phyloP scores from a whole-genome alignment of 2,797 vertebrate genomes.

The Sebastes steindachneri region DNA sequence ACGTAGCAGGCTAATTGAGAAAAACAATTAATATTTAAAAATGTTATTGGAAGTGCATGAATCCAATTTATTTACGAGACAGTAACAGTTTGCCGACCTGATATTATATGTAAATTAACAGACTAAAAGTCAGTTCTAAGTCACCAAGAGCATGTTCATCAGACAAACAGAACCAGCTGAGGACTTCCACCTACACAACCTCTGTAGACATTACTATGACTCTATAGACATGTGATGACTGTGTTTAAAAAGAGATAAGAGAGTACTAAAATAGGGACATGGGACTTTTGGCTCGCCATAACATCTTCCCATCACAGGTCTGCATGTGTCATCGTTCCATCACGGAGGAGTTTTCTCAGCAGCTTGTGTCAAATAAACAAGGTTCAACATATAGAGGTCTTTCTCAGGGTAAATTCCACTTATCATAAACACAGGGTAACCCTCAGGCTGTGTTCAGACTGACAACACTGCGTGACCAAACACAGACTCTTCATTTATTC shows the following conservation, averaged over 20 bases:
- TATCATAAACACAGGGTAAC: neutral
- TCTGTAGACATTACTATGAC: neutral
- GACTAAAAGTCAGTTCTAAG: neutral
- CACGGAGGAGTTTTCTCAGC: neutral
- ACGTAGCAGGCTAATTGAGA: neutral
- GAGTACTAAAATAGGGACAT: neutral
- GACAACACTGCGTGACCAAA: neutral
- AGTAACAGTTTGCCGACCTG: neutral
- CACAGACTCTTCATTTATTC: neutral
- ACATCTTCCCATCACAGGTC: conserved; percentile 1
- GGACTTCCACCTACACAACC: neutral
- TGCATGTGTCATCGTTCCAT: neutral
- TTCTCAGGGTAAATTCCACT: conserved; percentile 22
- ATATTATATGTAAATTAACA: neutral
- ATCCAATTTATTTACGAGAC: neutral
- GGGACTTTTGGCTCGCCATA: neutral
- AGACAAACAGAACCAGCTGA: neutral
- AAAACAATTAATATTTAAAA: neutral
- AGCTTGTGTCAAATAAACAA: neutral
- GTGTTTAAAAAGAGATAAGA: neutral
- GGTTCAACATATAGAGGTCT: neutral
- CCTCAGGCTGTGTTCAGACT: neutral
- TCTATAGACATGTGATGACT: neutral
- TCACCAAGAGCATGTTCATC: neutral
- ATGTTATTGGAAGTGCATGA: neutral